Base-by-base conservation (phyloP, 2,888 invertebrate species). In the Eremobia ochroleuca region DNA sequence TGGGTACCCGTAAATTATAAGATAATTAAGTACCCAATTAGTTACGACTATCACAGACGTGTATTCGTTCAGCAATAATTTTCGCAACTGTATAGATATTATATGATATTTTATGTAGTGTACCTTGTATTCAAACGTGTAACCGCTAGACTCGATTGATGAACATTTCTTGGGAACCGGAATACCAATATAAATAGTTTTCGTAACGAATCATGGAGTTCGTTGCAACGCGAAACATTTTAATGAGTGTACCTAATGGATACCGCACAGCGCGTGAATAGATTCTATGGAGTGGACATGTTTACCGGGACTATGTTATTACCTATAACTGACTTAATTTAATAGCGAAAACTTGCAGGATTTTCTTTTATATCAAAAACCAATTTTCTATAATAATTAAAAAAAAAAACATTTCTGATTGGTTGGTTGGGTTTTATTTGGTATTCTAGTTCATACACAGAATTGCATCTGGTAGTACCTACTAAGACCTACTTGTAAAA, bases 21-120 rank as follows among this genome's bases (percentile, higher is more conserved):
- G 40, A 61, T 66, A 75, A 65, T 77, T 83, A 69, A 58, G 64
- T 46, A 46, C 28, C 25, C 49, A 71, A 77, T 70, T 76, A 71
- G 71, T 78, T 59, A 74, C 43, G 69, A 69, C 28, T 61, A 65
- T 73, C 55, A 34, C 46, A 62, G n/a, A 67, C 81, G 88, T 89
- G 87, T 88, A 88, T 91, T 88, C 85, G 62, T 79, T 81, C 64
- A 87, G 89, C 88, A 90, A 91, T 92, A 88, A 87, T 85, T 80
- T 73, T 76, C 25, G 43, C 37, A 65, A 21, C 43, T 64, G 49
- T 77, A 40, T 74, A 52, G 25, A 52, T 52, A 58, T 28, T 15
- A 52, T 76, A n/a, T n/a, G n/a, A n/a, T n/a, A 64, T 76, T 66
- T 43, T 65, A 31, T 61, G 31, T 66, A 70, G 28, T 76, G 49